phyloP scores from a whole-genome alignment of 2,888 invertebrate genomes.

The Seira sanloemensis region DNA sequence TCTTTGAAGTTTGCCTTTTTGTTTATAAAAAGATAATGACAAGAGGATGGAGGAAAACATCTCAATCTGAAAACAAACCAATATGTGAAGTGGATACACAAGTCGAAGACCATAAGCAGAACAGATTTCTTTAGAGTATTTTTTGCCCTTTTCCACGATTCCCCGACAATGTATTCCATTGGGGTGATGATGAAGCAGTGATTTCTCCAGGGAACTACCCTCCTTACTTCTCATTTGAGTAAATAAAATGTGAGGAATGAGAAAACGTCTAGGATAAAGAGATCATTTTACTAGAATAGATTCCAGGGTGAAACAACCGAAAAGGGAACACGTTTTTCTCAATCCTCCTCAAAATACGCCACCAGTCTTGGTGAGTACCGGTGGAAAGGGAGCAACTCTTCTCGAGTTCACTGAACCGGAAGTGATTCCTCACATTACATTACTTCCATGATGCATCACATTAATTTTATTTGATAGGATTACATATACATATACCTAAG shows the following conservation, averaged over 20 bases:
- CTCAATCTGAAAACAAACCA: no score
- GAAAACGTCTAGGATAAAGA: background rate
- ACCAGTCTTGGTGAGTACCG: background rate
- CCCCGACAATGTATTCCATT: conserved; percentile 61
- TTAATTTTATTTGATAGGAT: conserved; percentile 55
- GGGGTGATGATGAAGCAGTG: conserved; percentile 71
- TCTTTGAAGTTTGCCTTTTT: no score
- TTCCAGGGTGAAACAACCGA: background rate
- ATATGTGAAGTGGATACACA: no score
- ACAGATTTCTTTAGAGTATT: no score
- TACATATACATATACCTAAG: no score
- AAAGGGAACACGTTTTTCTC: background rate
- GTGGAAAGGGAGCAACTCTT: conserved; percentile 31
- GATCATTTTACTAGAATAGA: background rate
- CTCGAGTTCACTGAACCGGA: conserved; percentile 71
- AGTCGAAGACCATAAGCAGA: no score
- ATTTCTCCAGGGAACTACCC: conserved; percentile 72
- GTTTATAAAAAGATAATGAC: no score
- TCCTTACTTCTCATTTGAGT: background rate
- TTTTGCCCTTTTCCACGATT: no score
- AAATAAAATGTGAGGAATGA: background rate
- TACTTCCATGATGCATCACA: conserved; percentile 52
- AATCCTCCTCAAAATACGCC: background rate
- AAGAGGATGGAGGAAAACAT: no score
- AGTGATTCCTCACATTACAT: conserved; percentile 69